Evolutionary conservation across 2,888 invertebrate species (phyloP).

Genomic region (Microchrysa polita): DNA sequence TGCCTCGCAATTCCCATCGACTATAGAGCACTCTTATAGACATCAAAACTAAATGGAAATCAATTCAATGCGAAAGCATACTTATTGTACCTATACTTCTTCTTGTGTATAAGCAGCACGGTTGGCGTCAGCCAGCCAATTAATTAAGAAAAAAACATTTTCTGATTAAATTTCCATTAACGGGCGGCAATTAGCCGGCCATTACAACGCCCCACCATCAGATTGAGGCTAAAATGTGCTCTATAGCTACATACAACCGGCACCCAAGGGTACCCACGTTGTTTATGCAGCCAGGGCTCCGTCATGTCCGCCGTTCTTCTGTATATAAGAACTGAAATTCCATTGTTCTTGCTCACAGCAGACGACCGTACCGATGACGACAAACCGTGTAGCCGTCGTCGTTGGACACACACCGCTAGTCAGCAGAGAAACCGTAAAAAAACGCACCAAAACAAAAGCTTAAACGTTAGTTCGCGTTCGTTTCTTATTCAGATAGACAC

Average conservation of each 20-base stretch:
- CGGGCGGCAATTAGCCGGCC: conserved; percentile 48
- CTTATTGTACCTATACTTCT: no score
- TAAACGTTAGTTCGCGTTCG: not conserved
- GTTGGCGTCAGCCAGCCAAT: conserved; percentile 43
- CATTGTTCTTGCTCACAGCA: conserved; percentile 38
- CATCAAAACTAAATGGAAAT: conserved; percentile 7
- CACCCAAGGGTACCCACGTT: conserved; percentile 15
- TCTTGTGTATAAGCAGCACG: not conserved
- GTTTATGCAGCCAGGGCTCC: conserved; percentile 43
- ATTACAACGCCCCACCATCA: conserved; percentile 44
- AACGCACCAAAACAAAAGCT: not conserved
- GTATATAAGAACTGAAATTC: conserved; percentile 26
- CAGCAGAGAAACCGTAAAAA: not conserved
- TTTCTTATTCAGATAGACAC: not conserved
- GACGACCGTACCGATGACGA: no score
- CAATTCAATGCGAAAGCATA: not conserved
- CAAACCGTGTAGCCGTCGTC: not conserved
- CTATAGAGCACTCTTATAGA: no score
- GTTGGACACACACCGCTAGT: not conserved
- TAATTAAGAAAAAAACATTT: conserved; percentile 47
- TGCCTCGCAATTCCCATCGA: not conserved
- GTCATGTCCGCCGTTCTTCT: conserved; percentile 24
- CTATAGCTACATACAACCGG: no score
- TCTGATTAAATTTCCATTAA: conserved; percentile 50
- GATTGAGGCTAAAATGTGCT: conserved; percentile 15